Evolutionary conservation across 1,140 invertebrate genomes (phyloP).

Genomic region (Drosophila kanapiae): DNA sequence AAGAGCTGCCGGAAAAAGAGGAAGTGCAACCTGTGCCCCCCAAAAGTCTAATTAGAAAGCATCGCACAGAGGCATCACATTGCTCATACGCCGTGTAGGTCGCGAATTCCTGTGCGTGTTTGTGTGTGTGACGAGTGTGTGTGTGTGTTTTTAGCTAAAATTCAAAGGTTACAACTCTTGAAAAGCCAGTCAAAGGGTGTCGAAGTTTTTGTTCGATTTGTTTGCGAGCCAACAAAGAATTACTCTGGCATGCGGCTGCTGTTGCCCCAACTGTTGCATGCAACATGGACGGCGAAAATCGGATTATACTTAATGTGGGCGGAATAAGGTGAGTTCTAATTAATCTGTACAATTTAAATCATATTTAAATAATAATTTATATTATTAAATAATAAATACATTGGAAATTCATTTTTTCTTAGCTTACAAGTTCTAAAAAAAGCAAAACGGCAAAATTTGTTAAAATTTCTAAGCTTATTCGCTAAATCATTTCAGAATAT

Average conservation of each 20-base stretch:
- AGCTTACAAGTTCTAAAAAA: not conserved
- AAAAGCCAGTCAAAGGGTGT: slow-evolving; percentile 13
- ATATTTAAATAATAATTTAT: not conserved
- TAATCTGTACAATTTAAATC: not conserved
- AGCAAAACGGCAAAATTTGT: not conserved
- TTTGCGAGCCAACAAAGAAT: slow-evolving; percentile 38
- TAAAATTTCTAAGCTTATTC: not conserved
- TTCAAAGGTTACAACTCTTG: slow-evolving; percentile 10
- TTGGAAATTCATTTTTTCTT: not conserved
- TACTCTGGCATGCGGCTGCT: slow-evolving; percentile 75
- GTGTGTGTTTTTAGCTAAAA: not conserved
- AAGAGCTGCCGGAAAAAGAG: not conserved
- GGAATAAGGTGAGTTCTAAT: slow-evolving; percentile 89
- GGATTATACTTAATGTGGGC: slow-evolving; percentile 98
- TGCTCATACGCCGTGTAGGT: slow-evolving; percentile 42
- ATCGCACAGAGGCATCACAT: slow-evolving; percentile 2
- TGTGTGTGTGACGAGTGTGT: not conserved
- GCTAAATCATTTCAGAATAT: not conserved
- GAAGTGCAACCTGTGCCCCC: slow-evolving; percentile 37
- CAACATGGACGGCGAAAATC: slow-evolving; percentile 95
- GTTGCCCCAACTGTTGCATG: slow-evolving; percentile 76
- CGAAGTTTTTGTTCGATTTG: slow-evolving; percentile 34
- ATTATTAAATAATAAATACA: not conserved
- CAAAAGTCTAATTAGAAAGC: slow-evolving; percentile 44
- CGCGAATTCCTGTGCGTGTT: not conserved